Percentiles rank a stretch among this genome's conserved stretches.
Evolutionary conservation across 2,888 invertebrate genomes (phyloP).

Genomic region (Drosophila algonquin): DNA sequence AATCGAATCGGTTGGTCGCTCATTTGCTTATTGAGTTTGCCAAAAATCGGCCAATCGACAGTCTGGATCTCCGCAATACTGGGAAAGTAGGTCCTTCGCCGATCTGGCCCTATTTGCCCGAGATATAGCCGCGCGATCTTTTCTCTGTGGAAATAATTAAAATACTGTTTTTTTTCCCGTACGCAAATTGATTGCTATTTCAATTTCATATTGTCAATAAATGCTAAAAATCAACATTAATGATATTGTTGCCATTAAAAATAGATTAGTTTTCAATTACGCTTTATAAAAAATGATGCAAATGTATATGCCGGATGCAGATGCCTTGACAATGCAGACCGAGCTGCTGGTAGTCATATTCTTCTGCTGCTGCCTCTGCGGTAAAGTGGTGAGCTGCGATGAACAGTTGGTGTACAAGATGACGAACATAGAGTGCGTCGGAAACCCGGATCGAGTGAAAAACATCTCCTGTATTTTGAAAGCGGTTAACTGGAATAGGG

Average conservation of each 20-base stretch:
- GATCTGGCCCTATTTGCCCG: too few species aligned
- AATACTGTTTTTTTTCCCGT: too few species aligned
- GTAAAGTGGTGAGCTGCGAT: background rate
- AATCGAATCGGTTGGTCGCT: too few species aligned
- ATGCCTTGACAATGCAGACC: background rate
- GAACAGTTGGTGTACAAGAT: constrained; percentile 25
- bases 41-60: too few species aligned
- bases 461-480: constrained; percentile 29
- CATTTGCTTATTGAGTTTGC: too few species aligned
- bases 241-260: background rate
- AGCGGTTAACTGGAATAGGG: constrained; percentile 43
- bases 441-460: background rate
- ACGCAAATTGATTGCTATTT: background rate
- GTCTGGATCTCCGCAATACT: too few species aligned
- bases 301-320: background rate
- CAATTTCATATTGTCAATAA: background rate
- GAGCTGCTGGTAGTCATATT: background rate
- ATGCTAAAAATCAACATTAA: too few species aligned
- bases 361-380: background rate
- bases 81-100: too few species aligned
- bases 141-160: too few species aligned
- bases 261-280: background rate
- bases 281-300: too few species aligned
- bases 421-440: constrained; percentile 22
- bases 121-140: too few species aligned